These are phyloP conservation scores for Syngnathoides biaculeatus DNA, from an alignment of 2,113 vertebrate genomes.

Conservation along the genomic window DNA sequence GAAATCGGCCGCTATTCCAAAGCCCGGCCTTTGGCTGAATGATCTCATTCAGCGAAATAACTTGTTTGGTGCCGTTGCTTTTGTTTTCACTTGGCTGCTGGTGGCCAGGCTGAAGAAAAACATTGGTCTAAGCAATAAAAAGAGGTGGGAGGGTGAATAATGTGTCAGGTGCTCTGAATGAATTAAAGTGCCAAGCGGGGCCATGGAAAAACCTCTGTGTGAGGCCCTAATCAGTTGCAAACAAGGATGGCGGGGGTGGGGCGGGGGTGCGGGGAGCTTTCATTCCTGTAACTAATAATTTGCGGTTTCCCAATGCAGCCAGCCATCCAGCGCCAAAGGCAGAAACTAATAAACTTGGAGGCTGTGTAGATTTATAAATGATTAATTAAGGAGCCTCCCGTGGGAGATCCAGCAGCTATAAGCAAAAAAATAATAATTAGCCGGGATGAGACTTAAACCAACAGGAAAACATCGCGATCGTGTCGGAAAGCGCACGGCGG, in stretches of 20 bases:
- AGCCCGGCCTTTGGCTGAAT: constrained; percentile 40
- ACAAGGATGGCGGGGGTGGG: constrained; percentile 57
- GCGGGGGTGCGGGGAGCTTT: constrained; percentile 44
- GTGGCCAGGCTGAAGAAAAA: constrained; percentile 55
- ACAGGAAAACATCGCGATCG: constrained; percentile 74
- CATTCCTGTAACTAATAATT: constrained; percentile 82
- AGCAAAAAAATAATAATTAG: constrained; percentile 83
- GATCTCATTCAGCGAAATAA: constrained; percentile 43
- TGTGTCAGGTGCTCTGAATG: constrained; percentile 68
- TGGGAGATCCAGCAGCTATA: constrained; percentile 74
- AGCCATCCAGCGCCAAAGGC: constrained; percentile 75
- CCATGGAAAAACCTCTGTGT: constrained; percentile 72
- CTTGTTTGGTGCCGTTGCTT: constrained; percentile 51
- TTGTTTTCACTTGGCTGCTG: constrained; percentile 57
- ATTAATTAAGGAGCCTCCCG: constrained; percentile 78
- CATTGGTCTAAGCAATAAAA: constrained; percentile 60
- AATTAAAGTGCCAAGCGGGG: constrained; percentile 66
- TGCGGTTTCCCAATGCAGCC: constrained; percentile 78
- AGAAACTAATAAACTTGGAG: constrained; percentile 80
- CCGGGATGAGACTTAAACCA: constrained; percentile 79
- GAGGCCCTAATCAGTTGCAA: constrained; percentile 75
- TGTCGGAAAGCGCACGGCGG: constrained; percentile 53
- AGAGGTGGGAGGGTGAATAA: constrained; percentile 64
- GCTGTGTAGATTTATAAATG: constrained; percentile 83
- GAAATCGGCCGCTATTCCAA: constrained; percentile 43